These are phyloP conservation scores for Serripes groenlandicus DNA, from an alignment of 2,888 invertebrate species.

Conservation along the genomic window DNA sequence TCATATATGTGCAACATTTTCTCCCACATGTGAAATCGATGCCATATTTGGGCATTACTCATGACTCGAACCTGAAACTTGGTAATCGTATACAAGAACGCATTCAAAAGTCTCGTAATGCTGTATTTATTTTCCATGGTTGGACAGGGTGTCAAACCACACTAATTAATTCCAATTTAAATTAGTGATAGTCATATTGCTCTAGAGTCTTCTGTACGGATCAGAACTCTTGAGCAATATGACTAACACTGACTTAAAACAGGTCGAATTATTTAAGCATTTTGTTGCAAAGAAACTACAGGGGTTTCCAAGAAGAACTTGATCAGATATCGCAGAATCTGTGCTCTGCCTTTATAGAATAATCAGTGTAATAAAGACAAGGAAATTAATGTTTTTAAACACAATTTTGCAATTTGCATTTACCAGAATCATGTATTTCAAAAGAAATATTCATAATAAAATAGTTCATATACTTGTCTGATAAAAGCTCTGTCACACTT, in stretches of 20 bases:
- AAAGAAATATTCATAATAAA: background rate
- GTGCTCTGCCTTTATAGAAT: background rate
- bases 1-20: background rate
- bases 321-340: background rate
- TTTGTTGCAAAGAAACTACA: background rate
- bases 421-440: background rate
- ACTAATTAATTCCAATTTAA: background rate
- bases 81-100: background rate
- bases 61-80: background rate
- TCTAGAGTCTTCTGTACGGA: background rate
- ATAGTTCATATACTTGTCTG: too few species aligned
- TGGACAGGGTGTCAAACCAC: background rate
- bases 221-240: background rate
- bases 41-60: background rate
- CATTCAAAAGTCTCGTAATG: background rate
- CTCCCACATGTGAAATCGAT: background rate
- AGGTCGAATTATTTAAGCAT: background rate
- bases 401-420: background rate
- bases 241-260: background rate
- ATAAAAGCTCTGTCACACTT: too few species aligned
- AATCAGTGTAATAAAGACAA: background rate
- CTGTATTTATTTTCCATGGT: background rate
- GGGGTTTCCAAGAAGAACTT: background rate
- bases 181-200: background rate
- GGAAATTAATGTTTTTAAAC: background rate